These are phyloP conservation scores for Drosophila seguyi DNA, from an alignment of 1,140 invertebrate genomes.

Conservation along the genomic window DNA sequence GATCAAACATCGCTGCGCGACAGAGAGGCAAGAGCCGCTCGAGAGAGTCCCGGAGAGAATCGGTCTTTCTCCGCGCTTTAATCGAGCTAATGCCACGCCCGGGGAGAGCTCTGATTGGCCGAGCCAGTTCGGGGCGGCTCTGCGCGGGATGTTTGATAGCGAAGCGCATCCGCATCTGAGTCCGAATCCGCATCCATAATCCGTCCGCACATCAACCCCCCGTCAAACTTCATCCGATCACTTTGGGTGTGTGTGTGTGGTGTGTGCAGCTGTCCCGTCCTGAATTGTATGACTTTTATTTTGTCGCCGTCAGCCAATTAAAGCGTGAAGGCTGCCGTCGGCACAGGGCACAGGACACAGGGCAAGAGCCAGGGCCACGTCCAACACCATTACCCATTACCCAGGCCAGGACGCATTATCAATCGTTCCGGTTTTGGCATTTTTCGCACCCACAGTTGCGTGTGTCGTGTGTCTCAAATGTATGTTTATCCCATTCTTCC, in stretches of 20 bases:
- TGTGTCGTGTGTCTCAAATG: conserved; percentile 41
- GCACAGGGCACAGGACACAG: conserved; percentile 69
- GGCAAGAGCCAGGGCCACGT: conserved; percentile 35
- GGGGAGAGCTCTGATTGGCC: conserved; percentile 61
- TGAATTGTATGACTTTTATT: conserved; percentile 74
- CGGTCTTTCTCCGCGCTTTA: conserved; percentile 54
- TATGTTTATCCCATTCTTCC: conserved; percentile 58
- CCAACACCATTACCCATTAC: conserved; percentile 34
- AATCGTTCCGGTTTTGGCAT: conserved; percentile 77
- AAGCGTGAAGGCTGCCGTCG: conserved; percentile 84
- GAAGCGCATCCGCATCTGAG: conserved; percentile 30
- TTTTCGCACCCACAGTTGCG: conserved; percentile 71
- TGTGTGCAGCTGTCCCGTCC: conserved; percentile 58
- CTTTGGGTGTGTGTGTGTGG: conserved; percentile 18
- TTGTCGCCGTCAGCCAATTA: conserved; percentile 80
- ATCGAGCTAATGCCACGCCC: conserved; percentile 67
- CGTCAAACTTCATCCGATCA: conserved; percentile 37
- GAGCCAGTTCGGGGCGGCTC: conserved; percentile 51
- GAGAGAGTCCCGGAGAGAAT: conserved; percentile 18
- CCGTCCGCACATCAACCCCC: conserved; percentile 43
- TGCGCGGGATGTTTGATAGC: conserved; percentile 60
- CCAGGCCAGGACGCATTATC: conserved; percentile 60
- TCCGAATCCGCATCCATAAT: conserved; percentile 32
- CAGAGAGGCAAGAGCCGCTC: conserved; percentile 34
- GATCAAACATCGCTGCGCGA: conserved; percentile 58